Base-by-base conservation (phyloP, 2,888 invertebrate genomes). In the Eupithecia inturbata region DNA sequence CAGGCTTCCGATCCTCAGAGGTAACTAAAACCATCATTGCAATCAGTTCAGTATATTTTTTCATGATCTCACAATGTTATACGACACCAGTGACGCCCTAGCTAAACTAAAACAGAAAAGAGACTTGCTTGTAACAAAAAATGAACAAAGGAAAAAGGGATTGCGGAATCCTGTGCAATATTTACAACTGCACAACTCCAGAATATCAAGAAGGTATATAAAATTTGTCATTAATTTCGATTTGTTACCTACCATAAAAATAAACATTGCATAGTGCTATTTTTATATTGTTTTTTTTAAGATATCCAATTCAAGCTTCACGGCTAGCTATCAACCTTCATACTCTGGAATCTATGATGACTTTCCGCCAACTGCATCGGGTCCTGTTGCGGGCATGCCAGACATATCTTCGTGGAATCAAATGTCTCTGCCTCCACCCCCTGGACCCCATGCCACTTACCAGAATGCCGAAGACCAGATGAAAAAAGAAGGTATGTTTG, bases 401-500 rank as follows among this genome's bases (percentile, higher is more conserved):
- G 91, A 92, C 26, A 89, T 92, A 66, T 80, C 87, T 0, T 77
- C 85, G 0, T 95, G 95, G 95, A 94, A 92, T 78, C 93, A 93
- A 78, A 90, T 92, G 90, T 90, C 92, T 0, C 82, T 93, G 41
- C 93, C 92, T 0, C 92, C 92, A 0, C 86, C 85, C 14, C 84
- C 88, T 0, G 83, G 86, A 16, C 84, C 86, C 4, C 73, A 76
- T 31, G 36, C 76, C 0, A 83, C 87, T 63, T 81, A 88, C 16
- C 88, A 86, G 74, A 91, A 90, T 78, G 87, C 91, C 68, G 95
- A 92, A 81, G 95, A 95, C 70, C 94, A 95, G 78, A 88, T 93
- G 22, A 95, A 95, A 81, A 95, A 95, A 88, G 95, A 95, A 89
- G 95, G 95, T 95, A 88, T 78, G 83, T 78, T 36, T 7, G 6